phyloP scores from a whole-genome alignment of 2,888 invertebrate genomes.

The Hypomecis atomaria region DNA sequence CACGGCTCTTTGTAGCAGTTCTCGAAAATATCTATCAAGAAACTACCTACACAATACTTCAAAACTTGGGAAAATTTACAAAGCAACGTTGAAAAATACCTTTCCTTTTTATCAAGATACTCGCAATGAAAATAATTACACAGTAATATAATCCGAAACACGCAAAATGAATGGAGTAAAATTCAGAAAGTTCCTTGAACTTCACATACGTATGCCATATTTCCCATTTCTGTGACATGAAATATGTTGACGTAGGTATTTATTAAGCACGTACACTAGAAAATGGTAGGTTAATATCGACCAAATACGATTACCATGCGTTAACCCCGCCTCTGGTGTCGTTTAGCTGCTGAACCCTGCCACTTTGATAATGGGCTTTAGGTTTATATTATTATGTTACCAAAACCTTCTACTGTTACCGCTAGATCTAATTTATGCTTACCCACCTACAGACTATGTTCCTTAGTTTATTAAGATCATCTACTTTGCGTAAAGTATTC shows the following conservation, averaged over 20 bases:
- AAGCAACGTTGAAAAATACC: neutral
- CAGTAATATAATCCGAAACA: slow-evolving; percentile 1
- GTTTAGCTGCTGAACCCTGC: neutral
- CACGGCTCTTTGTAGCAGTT: neutral
- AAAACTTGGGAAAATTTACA: too few species aligned
- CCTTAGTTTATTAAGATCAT: neutral
- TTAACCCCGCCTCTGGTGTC: slow-evolving; percentile 10
- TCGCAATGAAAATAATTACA: neutral
- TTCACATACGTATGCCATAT: slow-evolving; percentile 5
- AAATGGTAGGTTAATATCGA: slow-evolving; percentile 30
- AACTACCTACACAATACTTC: too few species aligned
- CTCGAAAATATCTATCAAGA: too few species aligned
- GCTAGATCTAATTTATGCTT: too few species aligned
- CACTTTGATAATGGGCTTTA: neutral
- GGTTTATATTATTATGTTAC: too few species aligned
- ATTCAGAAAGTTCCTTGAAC: slow-evolving; percentile 15
- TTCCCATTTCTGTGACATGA: slow-evolving; percentile 9
- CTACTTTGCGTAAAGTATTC: neutral
- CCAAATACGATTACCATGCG: slow-evolving; percentile 32
- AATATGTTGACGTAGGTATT: slow-evolving; percentile 8
- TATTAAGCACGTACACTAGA: slow-evolving; percentile 7
- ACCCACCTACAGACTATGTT: too few species aligned
- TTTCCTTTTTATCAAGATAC: neutral
- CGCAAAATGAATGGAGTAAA: neutral
- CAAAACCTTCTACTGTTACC: too few species aligned